Percentiles rank a stretch among this genome's conserved stretches.
Evolutionary conservation across 2,888 invertebrate genomes (phyloP).

Genomic region (Diabrotica balteata): DNA sequence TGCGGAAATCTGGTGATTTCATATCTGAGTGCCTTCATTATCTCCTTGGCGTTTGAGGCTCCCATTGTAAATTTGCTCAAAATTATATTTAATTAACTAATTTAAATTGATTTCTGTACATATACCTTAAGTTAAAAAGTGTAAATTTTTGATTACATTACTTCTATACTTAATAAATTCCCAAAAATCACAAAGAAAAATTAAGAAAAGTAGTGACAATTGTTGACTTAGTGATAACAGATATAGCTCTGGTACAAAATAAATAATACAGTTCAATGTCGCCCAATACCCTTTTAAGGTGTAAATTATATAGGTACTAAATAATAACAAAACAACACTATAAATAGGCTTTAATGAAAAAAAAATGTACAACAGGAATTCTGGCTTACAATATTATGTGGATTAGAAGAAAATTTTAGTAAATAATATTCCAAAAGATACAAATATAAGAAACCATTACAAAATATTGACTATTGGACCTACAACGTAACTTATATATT

Average conservation of each 20-base stretch:
- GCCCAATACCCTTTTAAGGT: too few species aligned
- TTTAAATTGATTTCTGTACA: neutral
- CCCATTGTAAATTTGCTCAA: slow-evolving; percentile 81
- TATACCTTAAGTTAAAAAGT: too few species aligned
- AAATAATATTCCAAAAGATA: neutral
- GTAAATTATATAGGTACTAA: too few species aligned
- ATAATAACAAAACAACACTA: too few species aligned
- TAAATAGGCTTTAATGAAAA: too few species aligned
- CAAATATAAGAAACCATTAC: slow-evolving; percentile 1
- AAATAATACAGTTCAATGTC: too few species aligned
- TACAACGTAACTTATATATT: slow-evolving; percentile 3
- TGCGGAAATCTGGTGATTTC: slow-evolving; percentile 82
- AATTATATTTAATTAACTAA: slow-evolving; percentile 59
- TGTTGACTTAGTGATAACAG: too few species aligned
- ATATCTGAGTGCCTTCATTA: slow-evolving; percentile 76
- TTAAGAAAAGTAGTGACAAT: too few species aligned
- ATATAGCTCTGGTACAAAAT: too few species aligned
- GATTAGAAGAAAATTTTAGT: slow-evolving; percentile 1
- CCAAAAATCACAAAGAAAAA: too few species aligned
- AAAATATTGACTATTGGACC: slow-evolving; percentile 1
- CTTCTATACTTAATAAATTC: too few species aligned
- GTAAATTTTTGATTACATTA: too few species aligned
- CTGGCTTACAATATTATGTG: neutral
- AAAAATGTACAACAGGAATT: slow-evolving; percentile 8
- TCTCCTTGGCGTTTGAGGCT: slow-evolving; percentile 82